Conservation (phyloP, 2,113 vertebrate genomes). For the Anarhynchus alexandrinus region DNA sequence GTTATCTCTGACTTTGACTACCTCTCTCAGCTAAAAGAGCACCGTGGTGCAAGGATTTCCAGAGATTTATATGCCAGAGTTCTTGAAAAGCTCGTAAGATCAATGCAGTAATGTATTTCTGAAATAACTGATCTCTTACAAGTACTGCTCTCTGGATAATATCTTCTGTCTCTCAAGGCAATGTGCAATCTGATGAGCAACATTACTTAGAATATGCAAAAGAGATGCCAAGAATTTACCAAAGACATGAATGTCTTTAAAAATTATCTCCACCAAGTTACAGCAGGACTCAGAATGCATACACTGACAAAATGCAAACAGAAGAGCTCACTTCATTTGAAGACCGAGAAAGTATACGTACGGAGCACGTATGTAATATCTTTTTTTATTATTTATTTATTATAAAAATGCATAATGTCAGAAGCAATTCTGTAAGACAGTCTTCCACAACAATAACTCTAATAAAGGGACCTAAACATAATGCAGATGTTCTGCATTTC, state of each 20-base stretch:
- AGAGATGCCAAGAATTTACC: neutral
- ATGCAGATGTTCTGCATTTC: neutral
- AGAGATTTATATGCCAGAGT: conserved; percentile 5
- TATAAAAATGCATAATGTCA: neutral
- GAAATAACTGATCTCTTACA: conserved; percentile 49
- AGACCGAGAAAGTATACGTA: neutral
- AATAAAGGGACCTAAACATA: neutral
- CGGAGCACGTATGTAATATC: accelerated
- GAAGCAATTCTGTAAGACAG: neutral
- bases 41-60: neutral
- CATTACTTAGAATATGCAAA: conserved; percentile 18
- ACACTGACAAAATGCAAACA: neutral
- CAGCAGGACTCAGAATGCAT: neutral
- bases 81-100: conserved; percentile 44
- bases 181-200: neutral
- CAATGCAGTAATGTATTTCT: neutral
- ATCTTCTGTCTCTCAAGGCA: conserved; percentile 48
- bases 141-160: conserved; percentile 40
- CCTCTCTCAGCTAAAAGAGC: conserved; percentile 24
- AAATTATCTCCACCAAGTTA: neutral
- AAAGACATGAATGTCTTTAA: neutral
- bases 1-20: conserved; percentile 31
- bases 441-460: neutral
- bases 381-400: neutral
- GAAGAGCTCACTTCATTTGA: neutral